Base-by-base conservation (phyloP, 35 echinoderm and acorn worm species). In the Hemicentrotus pulcherrimus region DNA sequence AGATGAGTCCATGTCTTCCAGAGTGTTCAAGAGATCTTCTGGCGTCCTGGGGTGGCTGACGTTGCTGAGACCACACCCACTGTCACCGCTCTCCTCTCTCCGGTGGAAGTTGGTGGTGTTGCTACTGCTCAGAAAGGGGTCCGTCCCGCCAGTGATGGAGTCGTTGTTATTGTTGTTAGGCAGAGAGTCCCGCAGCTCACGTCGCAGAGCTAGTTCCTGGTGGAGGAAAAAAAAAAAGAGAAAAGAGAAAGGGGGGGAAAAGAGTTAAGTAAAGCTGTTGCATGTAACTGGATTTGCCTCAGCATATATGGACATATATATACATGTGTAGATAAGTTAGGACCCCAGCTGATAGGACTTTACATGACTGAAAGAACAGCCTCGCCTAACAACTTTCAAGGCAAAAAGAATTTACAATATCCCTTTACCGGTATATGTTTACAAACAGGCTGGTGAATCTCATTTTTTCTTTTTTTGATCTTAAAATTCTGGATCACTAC, bases 1-100 rank as follows among this genome's bases (percentile, higher is more conserved):
- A 91, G 95, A 91, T 6, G 98, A 96, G 28, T 99, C 98, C 98
- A 99, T 99, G 32, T 99, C 98, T 91, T 99, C 98, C 32, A 98
- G 70, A 24, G 95, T 98, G 88, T 52, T 96, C 22, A 99, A 94
- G 28, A 99, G 92, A 32, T 97, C 98, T 85, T 99, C 97, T 19
- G 98, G 98, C 7, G 98, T 99, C 65, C 98, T 94, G 9, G 98
- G 98, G 88, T 96, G 97, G 61, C 98, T 99, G 90, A 96, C 97
- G 88, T 97, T 99, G 89, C 98, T 99, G 45, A 97, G 97, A 47
- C 97, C 98, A 70, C 97, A 97, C 5, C 98, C 98, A 28, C 98
- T 99, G 86, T 99, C 98, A 18, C 95, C 96, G 78, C 98, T 99
- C 88, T 97, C 98, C 46, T 96, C 95, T 50, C 96, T 92, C 65